Evolutionary conservation across 2,888 invertebrate species (phyloP), one percentile per base, ranked within the genome.

Genomic region (Scaptomyza caliginosa): DNA sequence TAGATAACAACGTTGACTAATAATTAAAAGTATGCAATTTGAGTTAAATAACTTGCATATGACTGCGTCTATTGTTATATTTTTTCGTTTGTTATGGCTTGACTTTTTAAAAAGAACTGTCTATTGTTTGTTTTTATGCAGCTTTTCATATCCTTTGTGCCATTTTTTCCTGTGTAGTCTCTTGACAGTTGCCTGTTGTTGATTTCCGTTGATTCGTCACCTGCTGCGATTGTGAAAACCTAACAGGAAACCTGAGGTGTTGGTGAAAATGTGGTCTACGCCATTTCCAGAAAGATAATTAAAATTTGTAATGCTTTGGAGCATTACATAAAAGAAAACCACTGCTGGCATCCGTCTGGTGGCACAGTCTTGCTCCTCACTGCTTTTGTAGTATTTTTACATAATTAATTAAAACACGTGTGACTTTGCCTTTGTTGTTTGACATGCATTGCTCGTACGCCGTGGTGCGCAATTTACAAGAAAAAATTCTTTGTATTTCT

Each of bases 171-270:
- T 23, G 19, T 34, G 43, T 24, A 30, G 8, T 11, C 39, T 56
- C 34, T 24, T 42, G 36, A 23, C 48, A 59, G 64, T 55, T 30
- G 49, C 40, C 59, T 60, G 65, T 65, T 57, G 54, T 48, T 74
- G 60, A 65, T 69, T 74, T 74, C 74, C 65, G 65, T 50, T 55
- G 59, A 59, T 65, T 60, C 54, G 60, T 65, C 74, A 74, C 72
- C 69, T 57, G 69, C 60, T 60, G 65, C 5, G 58, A 7, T 7
- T 26, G 24, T 24, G 42, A 7, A 32, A 32, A 32, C 19, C 11
- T 34, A 38, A 30, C 68, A 51, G 42, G 13, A 34, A 51, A 24
- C 45, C 38, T 24, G 17, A 50, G 67, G 10, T 48, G 26, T 52
- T 58, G 56, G 13, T 3, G 13, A 8, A 4, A 16, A 8, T 45